Conservation (phyloP, 2,797 vertebrate species). For the Centropyge bicolor region DNA sequence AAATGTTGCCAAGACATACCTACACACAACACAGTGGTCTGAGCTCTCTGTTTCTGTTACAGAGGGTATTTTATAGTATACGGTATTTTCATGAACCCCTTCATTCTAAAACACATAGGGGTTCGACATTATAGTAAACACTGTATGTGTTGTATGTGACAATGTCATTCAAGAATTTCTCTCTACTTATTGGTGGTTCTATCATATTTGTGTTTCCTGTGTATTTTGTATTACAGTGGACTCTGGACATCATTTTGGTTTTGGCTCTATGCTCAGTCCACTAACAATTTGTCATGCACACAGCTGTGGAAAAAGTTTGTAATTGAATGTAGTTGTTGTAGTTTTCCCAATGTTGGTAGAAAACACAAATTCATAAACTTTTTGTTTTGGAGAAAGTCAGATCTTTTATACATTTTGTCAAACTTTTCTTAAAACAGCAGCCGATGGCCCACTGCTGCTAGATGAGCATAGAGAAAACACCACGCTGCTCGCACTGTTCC, state of each 20-base stretch:
- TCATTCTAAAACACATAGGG: background rate
- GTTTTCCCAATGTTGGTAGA: slow-evolving; percentile 11
- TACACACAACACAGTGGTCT: slow-evolving; percentile 1
- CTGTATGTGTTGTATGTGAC: background rate
- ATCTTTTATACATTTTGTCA: slow-evolving; percentile 12
- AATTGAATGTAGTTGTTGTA: background rate
- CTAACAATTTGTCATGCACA: slow-evolving; percentile 6
- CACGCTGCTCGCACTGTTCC: slow-evolving; percentile 20
- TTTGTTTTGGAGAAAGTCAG: slow-evolving; percentile 36
- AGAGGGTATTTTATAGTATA: too few relatives aligned
- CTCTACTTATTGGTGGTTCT: background rate
- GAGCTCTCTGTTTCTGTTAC: background rate
- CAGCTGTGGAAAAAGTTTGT: background rate
- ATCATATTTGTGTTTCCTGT: background rate
- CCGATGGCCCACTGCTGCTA: slow-evolving; percentile 19
- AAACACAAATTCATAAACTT: background rate
- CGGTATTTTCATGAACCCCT: background rate
- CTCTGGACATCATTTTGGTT: slow-evolving; percentile 6
- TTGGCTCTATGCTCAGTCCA: background rate
- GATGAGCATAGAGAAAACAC: slow-evolving; percentile 40
- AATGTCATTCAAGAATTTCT: background rate
- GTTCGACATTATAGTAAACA: background rate
- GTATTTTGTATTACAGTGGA: background rate
- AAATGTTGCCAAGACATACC: slow-evolving; percentile 2
- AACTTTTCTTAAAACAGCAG: slow-evolving; percentile 35